phyloP scores from a whole-genome alignment of 2,113 vertebrate species.

The Sylvia atricapilla region DNA sequence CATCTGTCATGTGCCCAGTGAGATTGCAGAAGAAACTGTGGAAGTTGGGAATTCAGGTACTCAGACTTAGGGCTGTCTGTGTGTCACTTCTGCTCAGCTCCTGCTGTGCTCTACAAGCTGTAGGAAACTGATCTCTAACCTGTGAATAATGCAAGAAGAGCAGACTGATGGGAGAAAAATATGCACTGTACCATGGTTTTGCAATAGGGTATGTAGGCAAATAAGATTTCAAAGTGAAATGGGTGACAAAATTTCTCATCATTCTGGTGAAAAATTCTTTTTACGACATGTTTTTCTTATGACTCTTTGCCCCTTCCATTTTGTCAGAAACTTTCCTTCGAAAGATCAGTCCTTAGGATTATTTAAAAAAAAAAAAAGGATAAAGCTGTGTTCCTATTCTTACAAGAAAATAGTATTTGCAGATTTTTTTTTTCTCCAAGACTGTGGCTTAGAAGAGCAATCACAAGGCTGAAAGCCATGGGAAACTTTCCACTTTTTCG shows the following conservation, averaged over 20 bases:
- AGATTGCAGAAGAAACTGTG: neutral
- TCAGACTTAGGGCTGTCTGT: neutral
- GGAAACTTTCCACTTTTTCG: neutral
- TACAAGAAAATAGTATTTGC: neutral
- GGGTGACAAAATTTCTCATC: neutral
- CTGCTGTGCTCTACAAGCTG: neutral
- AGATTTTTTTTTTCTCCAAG: neutral
- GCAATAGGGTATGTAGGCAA: neutral
- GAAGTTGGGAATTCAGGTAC: neutral
- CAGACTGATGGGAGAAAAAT: neutral
- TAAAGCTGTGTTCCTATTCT: neutral
- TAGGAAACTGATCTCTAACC: neutral
- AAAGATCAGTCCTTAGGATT: neutral
- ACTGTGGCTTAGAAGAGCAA: neutral
- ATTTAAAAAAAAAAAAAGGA: neutral
- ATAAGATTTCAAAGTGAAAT: slow-evolving; percentile 6
- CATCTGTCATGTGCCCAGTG: neutral
- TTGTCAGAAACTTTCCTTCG: neutral
- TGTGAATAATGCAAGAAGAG: neutral
- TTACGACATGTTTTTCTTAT: neutral
- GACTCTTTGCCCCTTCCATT: neutral
- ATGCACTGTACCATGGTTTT: neutral
- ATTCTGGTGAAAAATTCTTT: neutral
- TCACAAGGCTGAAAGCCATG: neutral
- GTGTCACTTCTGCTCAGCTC: neutral